Conservation (phyloP, 2,797 vertebrate genomes). For the Hozukius guyotensis region DNA sequence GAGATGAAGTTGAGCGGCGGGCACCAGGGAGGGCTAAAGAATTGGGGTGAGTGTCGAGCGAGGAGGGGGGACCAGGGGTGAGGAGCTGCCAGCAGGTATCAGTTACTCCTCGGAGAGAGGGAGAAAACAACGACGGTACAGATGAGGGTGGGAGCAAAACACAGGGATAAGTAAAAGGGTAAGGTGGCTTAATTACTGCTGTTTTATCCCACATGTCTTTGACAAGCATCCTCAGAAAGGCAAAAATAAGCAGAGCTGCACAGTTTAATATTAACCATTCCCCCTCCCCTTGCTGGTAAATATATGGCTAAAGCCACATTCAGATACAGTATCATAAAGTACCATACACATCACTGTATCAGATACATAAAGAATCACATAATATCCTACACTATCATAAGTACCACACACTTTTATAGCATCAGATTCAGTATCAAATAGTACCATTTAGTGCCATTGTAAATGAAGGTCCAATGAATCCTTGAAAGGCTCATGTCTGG, state of each 20-base stretch:
- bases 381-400: slow-evolving; percentile 77
- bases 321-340: slow-evolving; percentile 80
- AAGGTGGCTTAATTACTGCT: slow-evolving; percentile 74
- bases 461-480: slow-evolving; percentile 73
- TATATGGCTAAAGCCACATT: slow-evolving; percentile 84
- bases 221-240: slow-evolving; percentile 78
- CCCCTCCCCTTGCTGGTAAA: slow-evolving; percentile 86
- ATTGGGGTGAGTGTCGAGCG: slow-evolving; percentile 35
- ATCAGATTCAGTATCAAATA: slow-evolving; percentile 79
- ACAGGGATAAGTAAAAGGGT: slow-evolving; percentile 40
- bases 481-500: slow-evolving; percentile 72
- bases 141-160: slow-evolving; percentile 20
- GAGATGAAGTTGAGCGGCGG: slow-evolving; percentile 46
- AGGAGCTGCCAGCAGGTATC: slow-evolving; percentile 60
- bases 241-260: slow-evolving; percentile 84
- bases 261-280: slow-evolving; percentile 82
- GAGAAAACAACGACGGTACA: slow-evolving; percentile 40
- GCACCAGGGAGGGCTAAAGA: slow-evolving; percentile 53
- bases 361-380: slow-evolving; percentile 79
- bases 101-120: slow-evolving; percentile 44
- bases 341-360: slow-evolving; percentile 81
- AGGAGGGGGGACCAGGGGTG: slow-evolving; percentile 25
- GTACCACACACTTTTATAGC: slow-evolving; percentile 78
- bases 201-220: slow-evolving; percentile 70
- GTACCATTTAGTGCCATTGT: slow-evolving; percentile 80